Evolutionary conservation across 2,888 invertebrate species (phyloP).

Genomic region (Melanophora roralis): DNA sequence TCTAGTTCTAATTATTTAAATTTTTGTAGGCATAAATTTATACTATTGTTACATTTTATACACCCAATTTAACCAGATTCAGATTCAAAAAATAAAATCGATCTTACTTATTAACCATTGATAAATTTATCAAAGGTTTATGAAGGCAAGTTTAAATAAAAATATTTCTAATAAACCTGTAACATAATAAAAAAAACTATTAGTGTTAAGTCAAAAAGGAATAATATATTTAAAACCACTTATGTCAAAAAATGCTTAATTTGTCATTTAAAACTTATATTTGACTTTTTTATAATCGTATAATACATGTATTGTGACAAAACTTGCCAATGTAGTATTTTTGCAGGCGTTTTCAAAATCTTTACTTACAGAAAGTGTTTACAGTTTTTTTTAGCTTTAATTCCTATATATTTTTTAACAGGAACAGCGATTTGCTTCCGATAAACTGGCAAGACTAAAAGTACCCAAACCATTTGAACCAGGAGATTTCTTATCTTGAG

Average conservation of each 20-base stretch:
- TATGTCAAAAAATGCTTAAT: conserved; percentile 40
- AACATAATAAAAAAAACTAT: too few relatives aligned
- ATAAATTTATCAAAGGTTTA: too few relatives aligned
- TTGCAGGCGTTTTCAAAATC: conserved; percentile 16
- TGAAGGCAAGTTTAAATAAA: too few relatives aligned
- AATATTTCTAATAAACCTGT: too few relatives aligned
- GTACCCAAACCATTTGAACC: conserved; percentile 76
- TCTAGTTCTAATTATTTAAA: neutral
- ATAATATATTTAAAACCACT: neutral
- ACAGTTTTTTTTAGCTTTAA: conserved; percentile 8
- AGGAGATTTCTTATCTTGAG: conserved; percentile 76
- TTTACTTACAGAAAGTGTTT: conserved; percentile 26
- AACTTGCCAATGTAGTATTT: conserved; percentile 38
- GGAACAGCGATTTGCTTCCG: conserved; percentile 76
- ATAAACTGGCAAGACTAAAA: conserved; percentile 75
- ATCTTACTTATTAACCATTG: too few relatives aligned
- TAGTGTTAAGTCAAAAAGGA: neutral
- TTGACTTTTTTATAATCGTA: conserved; percentile 13
- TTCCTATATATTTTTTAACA: conserved; percentile 69
- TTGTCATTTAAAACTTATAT: conserved; percentile 31
- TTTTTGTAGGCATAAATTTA: conserved; percentile 8
- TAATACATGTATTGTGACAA: conserved; percentile 27
- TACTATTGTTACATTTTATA: conserved; percentile 1
- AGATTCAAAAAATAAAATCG: too few relatives aligned
- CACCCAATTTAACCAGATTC: neutral